A percentile compares a stretch with the other conserved stretches of the same genome.
These are phyloP conservation scores for Tenthredo livida DNA, from an alignment of 2,888 invertebrate species.

Conservation along the genomic window DNA sequence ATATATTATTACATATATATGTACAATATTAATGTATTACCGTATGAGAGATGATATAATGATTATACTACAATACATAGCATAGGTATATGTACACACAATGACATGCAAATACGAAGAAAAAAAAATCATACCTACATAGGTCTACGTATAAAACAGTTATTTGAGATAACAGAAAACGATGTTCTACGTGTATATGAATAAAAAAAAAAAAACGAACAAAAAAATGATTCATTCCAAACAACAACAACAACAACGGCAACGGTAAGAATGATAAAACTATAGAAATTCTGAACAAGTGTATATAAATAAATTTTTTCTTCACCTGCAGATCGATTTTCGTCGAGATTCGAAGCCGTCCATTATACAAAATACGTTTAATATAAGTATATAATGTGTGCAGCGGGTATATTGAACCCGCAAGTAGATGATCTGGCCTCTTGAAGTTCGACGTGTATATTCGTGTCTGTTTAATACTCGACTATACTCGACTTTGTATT, in stretches of 20 bases:
- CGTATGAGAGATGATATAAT: too few species aligned
- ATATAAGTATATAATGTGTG: background rate
- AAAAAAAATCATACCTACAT: too few species aligned
- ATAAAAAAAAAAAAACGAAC: background rate
- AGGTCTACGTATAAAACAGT: too few species aligned
- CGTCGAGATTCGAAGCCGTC: slow-evolving; percentile 13
- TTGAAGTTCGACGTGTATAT: background rate
- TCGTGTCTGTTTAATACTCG: background rate
- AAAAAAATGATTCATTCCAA: background rate
- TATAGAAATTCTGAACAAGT: background rate
- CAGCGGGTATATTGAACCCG: background rate
- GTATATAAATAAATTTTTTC: background rate
- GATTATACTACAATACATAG: too few species aligned
- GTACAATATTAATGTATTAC: too few species aligned
- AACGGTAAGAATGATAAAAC: background rate
- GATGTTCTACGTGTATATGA: too few species aligned
- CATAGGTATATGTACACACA: too few species aligned
- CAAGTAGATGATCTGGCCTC: background rate
- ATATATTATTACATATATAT: too few species aligned
- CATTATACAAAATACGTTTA: background rate
- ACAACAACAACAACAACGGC: background rate
- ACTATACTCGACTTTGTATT: background rate
- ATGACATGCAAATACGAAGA: too few species aligned
- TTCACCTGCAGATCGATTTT: slow-evolving; percentile 9
- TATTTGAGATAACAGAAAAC: too few species aligned